phyloP scores from a whole-genome alignment of 2,888 invertebrate genomes.

The Eupithecia vulgata region DNA sequence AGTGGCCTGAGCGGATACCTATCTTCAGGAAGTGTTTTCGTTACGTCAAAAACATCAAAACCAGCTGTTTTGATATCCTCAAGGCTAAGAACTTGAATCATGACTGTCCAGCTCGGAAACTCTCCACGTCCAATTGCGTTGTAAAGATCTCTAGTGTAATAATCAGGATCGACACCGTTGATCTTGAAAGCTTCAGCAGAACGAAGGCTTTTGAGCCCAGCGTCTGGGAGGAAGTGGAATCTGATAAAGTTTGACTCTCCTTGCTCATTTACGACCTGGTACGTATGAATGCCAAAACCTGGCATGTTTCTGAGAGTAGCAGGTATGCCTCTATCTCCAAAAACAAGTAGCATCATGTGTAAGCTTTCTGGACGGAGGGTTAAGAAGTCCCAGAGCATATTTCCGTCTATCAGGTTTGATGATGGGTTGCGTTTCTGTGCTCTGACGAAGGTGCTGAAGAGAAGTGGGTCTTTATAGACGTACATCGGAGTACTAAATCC shows the following conservation, averaged over 20 bases:
- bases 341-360: slow-evolving; percentile 92
- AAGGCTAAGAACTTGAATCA: slow-evolving; percentile 92
- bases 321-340: slow-evolving; percentile 94
- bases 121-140: slow-evolving; percentile 90
- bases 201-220: slow-evolving; percentile 90
- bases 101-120: slow-evolving; percentile 90
- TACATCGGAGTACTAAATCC: slow-evolving; percentile 95
- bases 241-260: slow-evolving; percentile 90
- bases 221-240: slow-evolving; percentile 94
- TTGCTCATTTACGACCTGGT: slow-evolving; percentile 90
- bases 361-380: slow-evolving; percentile 91
- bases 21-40: slow-evolving; percentile 90
- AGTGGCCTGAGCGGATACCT: slow-evolving; percentile 93
- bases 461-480: slow-evolving; percentile 92
- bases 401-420: slow-evolving; percentile 91
- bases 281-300: slow-evolving; percentile 95
- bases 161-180: slow-evolving; percentile 92
- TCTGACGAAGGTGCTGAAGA: slow-evolving; percentile 95
- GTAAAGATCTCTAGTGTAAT: slow-evolving; percentile 92
- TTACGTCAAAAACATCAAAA: slow-evolving; percentile 95
- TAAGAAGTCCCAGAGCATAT: slow-evolving; percentile 97
- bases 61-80: slow-evolving; percentile 89
- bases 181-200: slow-evolving; percentile 86
- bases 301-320: slow-evolving; percentile 96
- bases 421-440: slow-evolving; percentile 96